phyloP scores from a whole-genome alignment of 1,140 invertebrate species.

The Ridgeia piscesae region DNA sequence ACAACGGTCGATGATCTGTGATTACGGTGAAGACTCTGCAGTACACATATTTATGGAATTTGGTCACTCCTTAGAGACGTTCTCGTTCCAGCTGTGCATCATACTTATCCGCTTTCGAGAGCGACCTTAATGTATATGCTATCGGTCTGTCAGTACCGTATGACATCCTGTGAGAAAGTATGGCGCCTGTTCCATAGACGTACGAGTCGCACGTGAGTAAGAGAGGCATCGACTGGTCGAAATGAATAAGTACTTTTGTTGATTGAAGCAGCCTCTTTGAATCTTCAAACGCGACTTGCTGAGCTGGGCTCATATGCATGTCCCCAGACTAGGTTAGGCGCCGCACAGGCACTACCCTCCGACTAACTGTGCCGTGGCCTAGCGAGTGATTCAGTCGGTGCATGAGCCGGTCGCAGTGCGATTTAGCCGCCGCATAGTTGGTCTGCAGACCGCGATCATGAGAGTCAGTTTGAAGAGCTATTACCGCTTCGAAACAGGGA shows the following conservation, averaged over 20 bases:
- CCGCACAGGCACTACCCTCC: no score
- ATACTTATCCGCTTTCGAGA: background rate
- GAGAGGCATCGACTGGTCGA: background rate
- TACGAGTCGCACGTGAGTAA: background rate
- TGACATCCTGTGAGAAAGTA: background rate
- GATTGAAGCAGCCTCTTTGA: background rate
- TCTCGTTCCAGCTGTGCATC: background rate
- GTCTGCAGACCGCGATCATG: no score
- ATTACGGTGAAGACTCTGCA: constrained; percentile 2
- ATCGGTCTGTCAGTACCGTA: no score
- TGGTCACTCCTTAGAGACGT: background rate
- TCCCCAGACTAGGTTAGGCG: no score
- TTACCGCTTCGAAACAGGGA: no score
- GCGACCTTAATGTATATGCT: background rate
- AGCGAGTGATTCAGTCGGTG: no score
- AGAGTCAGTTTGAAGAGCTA: no score
- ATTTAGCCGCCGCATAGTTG: no score
- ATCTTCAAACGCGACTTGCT: background rate
- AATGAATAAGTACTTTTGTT: background rate
- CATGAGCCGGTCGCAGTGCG: no score
- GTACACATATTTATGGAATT: constrained; percentile 8
- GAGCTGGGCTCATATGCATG: no score
- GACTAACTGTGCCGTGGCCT: no score
- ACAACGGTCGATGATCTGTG: constrained; percentile 2
- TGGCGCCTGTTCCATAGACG: background rate